These are phyloP conservation scores for Vesta saturnalis DNA, from an alignment of 2,888 invertebrate species.

Conservation along the genomic window DNA sequence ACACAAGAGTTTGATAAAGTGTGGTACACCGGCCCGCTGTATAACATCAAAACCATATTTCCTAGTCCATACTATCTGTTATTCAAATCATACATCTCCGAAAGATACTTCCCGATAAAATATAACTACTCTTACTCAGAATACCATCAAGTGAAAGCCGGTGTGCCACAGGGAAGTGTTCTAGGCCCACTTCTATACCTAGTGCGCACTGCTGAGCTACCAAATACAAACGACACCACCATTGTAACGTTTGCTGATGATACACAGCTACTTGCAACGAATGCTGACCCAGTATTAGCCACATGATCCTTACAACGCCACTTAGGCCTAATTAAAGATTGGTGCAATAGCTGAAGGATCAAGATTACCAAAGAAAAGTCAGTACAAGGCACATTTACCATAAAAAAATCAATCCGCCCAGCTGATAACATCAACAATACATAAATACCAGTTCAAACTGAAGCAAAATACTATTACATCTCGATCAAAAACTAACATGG, in stretches of 20 bases:
- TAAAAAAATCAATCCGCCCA: not conserved
- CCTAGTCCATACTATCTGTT: no score
- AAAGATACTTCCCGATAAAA: not conserved
- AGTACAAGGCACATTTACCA: not conserved
- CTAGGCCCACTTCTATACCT: not conserved
- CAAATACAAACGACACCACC: not conserved
- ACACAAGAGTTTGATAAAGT: not conserved
- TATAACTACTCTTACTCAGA: no score
- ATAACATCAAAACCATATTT: not conserved
- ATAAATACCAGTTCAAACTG: not conserved
- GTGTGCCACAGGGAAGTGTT: not conserved
- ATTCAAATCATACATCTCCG: not conserved
- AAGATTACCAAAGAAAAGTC: not conserved
- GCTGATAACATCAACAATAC: not conserved
- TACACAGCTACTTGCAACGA: not conserved
- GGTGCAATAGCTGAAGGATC: not conserved
- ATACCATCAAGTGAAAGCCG: not conserved
- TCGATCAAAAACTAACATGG: no score
- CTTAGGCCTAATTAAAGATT: not conserved
- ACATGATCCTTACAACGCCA: not conserved
- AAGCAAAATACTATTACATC: not conserved
- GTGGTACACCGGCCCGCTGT: not conserved
- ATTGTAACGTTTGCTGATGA: not conserved
- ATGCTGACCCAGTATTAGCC: not conserved
- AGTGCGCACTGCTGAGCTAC: not conserved